Base-by-base conservation (phyloP, 2,113 vertebrate genomes). In the Thomomys bottae region DNA sequence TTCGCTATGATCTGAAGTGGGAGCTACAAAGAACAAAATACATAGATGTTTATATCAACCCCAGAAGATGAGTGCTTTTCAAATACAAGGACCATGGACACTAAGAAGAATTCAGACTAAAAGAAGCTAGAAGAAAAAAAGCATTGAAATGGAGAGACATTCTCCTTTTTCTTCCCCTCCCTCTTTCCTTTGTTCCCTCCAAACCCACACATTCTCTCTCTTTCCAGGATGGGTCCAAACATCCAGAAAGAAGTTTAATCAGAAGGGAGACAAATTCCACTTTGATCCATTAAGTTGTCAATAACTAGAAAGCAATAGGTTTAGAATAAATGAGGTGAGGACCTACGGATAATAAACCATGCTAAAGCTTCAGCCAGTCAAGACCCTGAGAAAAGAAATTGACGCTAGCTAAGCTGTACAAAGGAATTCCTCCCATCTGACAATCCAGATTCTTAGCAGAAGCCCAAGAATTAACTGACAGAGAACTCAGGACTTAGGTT, bases 391-490 rank as follows among this genome's bases (percentile, higher is more conserved):
- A 42, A 67, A 89, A 42, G 36, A 64, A 81, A 68, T 4, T 38
- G 2, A 21, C 8, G 12, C 28, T 88, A 21, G 0, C 14, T 89
- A 66, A 64, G 30, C 40, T 67, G 79, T 77, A 79, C 32, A 30
- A 45, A 88, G 11, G 23, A 90, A 92, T 49, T 57, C 9, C 18
- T 54, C 8, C 49, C 24, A 88, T 15, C 24, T 12, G 21, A 76
- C 63, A 76, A n/a, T 77, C 40, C 45, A 87, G 81, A 80, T 70
- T 63, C 87, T 85, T 54, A 75, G 64, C 40, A 81, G 81, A 90
- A 89, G 28, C 32, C 38, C 26, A 57, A 77, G 45, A 87, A 81
- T 18, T 0, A 6, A 72, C 3, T 64, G 57, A 77, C 26, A 91
- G 88, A 87, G 64, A 64, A 26, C 32, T 9, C 45, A 63, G 20